Evolutionary conservation across 2,888 invertebrate genomes (phyloP).

Genomic region (Acleris holmiana): DNA sequence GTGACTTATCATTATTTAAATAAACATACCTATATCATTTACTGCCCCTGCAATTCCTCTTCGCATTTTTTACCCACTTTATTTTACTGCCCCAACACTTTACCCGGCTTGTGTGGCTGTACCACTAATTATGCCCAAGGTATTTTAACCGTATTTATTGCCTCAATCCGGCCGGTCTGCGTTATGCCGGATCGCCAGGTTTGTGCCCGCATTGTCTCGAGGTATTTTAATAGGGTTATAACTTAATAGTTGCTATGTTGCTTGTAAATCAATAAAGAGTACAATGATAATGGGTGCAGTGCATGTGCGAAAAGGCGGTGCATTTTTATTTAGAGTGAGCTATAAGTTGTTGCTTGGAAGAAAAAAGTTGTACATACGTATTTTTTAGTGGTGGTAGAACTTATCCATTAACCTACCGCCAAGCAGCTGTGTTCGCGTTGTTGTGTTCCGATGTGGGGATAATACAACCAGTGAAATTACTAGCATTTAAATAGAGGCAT

Average conservation of each 20-base stretch:
- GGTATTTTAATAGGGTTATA: conserved; percentile 25
- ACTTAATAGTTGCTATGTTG: conserved; percentile 25
- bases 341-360: too few relatives aligned
- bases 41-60: too few relatives aligned
- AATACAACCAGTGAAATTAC: too few relatives aligned
- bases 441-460: too few relatives aligned
- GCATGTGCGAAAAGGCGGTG: not conserved
- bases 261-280: conserved; percentile 29
- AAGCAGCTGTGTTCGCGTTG: too few relatives aligned
- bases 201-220: conserved; percentile 39
- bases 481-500: too few relatives aligned
- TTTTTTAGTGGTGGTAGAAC: too few relatives aligned
- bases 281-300: not conserved
- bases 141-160: conserved; percentile 73
- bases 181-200: conserved; percentile 49
- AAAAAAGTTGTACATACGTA: too few relatives aligned
- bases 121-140: conserved; percentile 68
- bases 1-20: too few relatives aligned
- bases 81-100: not conserved
- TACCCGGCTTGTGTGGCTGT: conserved; percentile 47
- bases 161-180: conserved; percentile 51
- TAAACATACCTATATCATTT: too few relatives aligned
- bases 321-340: not conserved
- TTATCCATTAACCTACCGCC: too few relatives aligned
- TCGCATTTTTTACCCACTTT: not conserved